Evolutionary conservation across 2,888 invertebrate species (phyloP).

Genomic region (Drosophila affinis): DNA sequence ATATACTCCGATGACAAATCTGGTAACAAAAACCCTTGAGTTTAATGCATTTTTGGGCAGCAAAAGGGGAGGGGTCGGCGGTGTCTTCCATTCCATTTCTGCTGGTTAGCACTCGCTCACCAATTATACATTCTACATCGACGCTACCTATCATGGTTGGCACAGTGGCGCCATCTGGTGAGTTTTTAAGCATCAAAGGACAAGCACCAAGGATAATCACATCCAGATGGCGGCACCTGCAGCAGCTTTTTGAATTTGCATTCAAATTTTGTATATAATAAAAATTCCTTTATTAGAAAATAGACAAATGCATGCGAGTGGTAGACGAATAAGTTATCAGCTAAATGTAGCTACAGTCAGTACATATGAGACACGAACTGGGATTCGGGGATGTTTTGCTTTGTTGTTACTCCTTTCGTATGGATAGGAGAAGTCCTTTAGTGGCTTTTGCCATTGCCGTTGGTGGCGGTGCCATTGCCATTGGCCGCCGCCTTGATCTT

Average conservation of each 20-base stretch:
- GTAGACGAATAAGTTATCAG: constrained; percentile 1
- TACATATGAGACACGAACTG: constrained; percentile 8
- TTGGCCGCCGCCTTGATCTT: constrained; percentile 48
- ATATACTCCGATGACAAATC: constrained; percentile 26
- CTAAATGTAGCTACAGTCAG: constrained; percentile 1
- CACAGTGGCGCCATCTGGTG: no score
- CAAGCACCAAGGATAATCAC: not conserved
- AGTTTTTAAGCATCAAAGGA: not conserved
- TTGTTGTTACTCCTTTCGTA: not conserved
- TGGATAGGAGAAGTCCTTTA: not conserved
- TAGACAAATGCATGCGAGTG: not conserved
- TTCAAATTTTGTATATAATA: not conserved
- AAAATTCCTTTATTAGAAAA: not conserved
- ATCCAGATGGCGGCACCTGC: not conserved
- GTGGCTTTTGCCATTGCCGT: constrained; percentile 32
- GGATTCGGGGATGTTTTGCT: not conserved
- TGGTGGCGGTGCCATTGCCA: constrained; percentile 48
- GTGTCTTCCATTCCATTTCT: no score
- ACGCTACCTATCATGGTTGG: no score
- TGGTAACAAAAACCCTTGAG: not conserved
- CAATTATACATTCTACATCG: no score
- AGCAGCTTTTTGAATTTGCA: not conserved
- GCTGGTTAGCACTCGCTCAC: no score
- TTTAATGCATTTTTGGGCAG: not conserved
- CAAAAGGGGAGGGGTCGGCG: no score